Evolutionary conservation across 2,797 vertebrate species (phyloP), one percentile per base, ranked within the genome.

Genomic region (Myotis vivesi): DNA sequence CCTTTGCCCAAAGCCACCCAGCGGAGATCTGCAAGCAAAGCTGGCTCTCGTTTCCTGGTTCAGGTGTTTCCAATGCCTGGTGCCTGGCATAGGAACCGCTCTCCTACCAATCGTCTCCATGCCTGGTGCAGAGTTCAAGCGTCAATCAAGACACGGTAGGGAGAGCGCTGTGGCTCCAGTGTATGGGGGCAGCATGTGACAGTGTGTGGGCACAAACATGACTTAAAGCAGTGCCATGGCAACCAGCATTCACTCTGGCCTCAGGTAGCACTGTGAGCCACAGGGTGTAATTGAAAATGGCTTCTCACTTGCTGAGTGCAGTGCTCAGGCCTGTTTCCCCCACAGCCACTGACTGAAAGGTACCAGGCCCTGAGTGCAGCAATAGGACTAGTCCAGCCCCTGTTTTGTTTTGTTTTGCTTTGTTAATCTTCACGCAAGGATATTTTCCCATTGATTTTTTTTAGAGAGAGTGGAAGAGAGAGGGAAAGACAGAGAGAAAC

Each of bases 191-290:
- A 41, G 92, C 83, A 11, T 49, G 94, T 76, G 75, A 84, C 30
- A 68, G 44, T 44, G 57, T 57, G 49, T 92, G 53, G 36, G 94
- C 82, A 30, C 85, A 73, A 94, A 75, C 81, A 77, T 33, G 68
- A 85, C 77, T 96, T 46, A 91, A 96, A 81, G 86, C 76, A 33
- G 55, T 49, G 59, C 82, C 92, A 95, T 96, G 96, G 96, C 91
- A 97, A 97, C 97, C n/a, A 12, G 89, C 73, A 10, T 75, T 88
- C 59, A 25, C 51, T 88, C 53, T 6, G 85, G 38, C 38, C 89
- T 72, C 30, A 51, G 57, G 68, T 2, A n/a, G 76, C 87, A 3
- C 87, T 0, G 1, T 3, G 8, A 53, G 66, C 73, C 77, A 33
- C 0, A 0, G 59, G 10, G 49, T 55, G 51, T 44, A 8, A 16